phyloP scores from a whole-genome alignment of 2,113 vertebrate species.

The Callipepla californica region DNA sequence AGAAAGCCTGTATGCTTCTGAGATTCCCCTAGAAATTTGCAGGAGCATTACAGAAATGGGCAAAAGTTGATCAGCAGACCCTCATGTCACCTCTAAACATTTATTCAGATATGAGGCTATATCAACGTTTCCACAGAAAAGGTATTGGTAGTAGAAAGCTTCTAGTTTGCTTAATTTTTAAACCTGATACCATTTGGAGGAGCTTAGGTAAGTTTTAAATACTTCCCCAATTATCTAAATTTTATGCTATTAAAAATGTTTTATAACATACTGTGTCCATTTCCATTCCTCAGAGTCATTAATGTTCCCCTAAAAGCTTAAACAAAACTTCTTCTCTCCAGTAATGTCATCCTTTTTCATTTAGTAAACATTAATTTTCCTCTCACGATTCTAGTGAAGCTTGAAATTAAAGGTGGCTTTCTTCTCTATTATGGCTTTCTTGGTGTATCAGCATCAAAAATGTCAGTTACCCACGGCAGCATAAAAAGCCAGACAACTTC shows the following conservation, averaged over 20 bases:
- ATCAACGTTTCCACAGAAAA: neutral
- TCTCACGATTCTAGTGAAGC: constrained; percentile 54
- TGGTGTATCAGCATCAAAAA: constrained; percentile 10
- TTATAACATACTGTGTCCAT: neutral
- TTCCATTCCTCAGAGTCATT: constrained; percentile 29
- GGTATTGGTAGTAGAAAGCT: neutral
- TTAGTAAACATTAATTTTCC: constrained; percentile 65
- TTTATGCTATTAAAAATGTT: neutral
- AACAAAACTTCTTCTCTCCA: constrained; percentile 23
- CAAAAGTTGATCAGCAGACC: neutral
- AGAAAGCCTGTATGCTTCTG: neutral
- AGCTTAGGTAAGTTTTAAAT: neutral
- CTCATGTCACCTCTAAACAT: neutral
- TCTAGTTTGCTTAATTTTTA: neutral
- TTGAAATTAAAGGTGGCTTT: constrained; percentile 67
- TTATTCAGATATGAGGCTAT: neutral
- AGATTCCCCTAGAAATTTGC: neutral
- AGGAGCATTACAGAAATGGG: neutral
- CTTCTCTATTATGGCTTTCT: constrained; percentile 11
- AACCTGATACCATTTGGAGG: neutral
- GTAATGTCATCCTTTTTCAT: constrained; percentile 28
- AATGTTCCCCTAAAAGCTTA: constrained; percentile 27
- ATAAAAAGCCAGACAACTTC: neutral
- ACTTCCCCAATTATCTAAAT: neutral
- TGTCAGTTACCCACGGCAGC: neutral